These are phyloP conservation scores for Euplagia quadripunctaria DNA, from an alignment of 2,888 invertebrate species.

Conservation along the genomic window DNA sequence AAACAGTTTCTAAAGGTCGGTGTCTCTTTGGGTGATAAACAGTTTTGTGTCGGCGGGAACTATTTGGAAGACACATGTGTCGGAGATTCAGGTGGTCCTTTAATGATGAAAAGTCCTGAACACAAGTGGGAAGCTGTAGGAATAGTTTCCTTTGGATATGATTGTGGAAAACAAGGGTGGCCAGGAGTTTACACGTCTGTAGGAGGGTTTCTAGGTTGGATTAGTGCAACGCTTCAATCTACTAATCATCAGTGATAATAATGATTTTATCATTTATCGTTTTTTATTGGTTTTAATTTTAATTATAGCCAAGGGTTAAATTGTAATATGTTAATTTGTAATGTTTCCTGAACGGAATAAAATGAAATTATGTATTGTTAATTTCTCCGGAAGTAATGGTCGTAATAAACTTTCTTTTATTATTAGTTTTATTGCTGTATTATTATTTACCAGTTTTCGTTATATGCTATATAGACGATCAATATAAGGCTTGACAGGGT, in stretches of 20 bases:
- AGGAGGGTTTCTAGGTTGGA: conserved; percentile 89
- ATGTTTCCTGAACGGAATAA: no score
- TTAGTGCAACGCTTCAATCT: conserved; percentile 70
- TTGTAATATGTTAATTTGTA: not conserved
- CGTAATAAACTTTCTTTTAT: no score
- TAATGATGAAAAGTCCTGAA: conserved; percentile 87
- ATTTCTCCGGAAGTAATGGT: no score
- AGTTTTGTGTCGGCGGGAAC: conserved; percentile 91
- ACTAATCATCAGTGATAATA: conserved; percentile 59
- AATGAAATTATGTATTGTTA: no score
- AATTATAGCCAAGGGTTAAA: no score
- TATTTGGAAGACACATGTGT: conserved; percentile 90
- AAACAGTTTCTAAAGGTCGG: conserved; percentile 80
- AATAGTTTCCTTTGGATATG: conserved; percentile 90
- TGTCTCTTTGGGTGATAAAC: conserved; percentile 83
- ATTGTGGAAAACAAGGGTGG: conserved; percentile 89
- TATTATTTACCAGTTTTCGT: no score
- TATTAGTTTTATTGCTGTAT: no score
- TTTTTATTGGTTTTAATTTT: not conserved
- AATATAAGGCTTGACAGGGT: no score
- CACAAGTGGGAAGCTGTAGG: conserved; percentile 88
- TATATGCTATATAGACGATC: no score
- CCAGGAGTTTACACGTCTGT: conserved; percentile 91
- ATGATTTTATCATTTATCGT: not conserved
- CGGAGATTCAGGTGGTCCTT: conserved; percentile 93